Evolutionary conservation across 2,888 invertebrate genomes (phyloP).

Genomic region (Campoplex nolae): DNA sequence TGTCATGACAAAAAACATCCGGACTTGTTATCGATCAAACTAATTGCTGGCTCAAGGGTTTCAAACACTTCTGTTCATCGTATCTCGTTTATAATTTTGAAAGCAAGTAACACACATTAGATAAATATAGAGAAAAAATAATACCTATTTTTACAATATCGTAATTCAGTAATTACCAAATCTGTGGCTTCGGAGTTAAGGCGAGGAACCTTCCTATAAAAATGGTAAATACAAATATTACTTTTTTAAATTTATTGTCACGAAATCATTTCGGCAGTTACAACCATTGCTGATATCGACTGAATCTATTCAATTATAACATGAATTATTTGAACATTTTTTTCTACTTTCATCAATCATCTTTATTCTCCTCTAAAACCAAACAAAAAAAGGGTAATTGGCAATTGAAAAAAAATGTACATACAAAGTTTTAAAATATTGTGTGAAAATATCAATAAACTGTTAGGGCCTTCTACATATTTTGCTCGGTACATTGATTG

Average conservation of each 20-base stretch:
- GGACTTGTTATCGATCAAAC: slow-evolving; percentile 65
- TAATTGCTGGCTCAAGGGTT: slow-evolving; percentile 48
- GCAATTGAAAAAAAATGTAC: not conserved
- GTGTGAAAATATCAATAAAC: not conserved
- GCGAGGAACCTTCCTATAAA: not conserved
- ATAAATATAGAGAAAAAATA: not conserved
- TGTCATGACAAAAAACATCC: slow-evolving; percentile 58
- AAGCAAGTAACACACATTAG: not conserved
- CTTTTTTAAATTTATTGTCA: not conserved
- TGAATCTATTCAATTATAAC: not conserved
- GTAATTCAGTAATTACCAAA: not conserved
- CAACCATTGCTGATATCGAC: not conserved
- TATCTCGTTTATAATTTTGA: not conserved
- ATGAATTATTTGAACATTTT: not conserved
- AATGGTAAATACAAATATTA: slow-evolving; percentile 9
- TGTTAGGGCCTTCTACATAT: not conserved
- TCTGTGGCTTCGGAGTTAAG: not conserved
- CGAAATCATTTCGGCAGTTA: not conserved
- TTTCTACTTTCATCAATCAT: not conserved
- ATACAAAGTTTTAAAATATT: not conserved
- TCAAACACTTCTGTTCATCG: not conserved
- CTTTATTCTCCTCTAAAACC: not conserved
- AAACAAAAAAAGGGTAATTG: not conserved
- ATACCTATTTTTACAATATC: not conserved
- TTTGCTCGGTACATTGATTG: not conserved